Evolutionary conservation across 2,888 invertebrate species (phyloP), one percentile per base, ranked within the genome.

Genomic region (Caenorhabditis doughertyi): DNA sequence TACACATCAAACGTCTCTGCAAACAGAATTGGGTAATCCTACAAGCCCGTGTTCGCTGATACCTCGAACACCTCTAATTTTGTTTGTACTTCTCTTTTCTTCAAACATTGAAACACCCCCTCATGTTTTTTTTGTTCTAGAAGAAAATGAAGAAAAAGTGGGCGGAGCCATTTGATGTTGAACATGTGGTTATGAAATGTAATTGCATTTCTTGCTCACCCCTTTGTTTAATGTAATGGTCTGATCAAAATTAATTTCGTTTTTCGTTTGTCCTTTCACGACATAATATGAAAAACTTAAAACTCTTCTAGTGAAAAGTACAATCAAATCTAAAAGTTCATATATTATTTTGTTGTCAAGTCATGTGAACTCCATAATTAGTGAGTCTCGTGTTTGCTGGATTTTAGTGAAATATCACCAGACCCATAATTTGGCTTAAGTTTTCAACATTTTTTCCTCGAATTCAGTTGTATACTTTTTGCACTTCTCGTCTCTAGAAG

Each of bases 1-100:
- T 76, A 68, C 68, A 68, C 76, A 68, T 60, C 53, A 77, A 68
- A 62, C 68, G 32, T 49, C 35, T 39, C 23, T 55, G 65, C 53
- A 68, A 65, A 65, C 21, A n/a, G 3, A 65, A 39, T 49, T 51
- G 65, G 67, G 67, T 58, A 60, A 67, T 76, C 68, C 64, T 39
- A 18, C 9, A 32, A 39, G 18, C 55, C 53, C 76, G 60, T 77
- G 77, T 77, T 77, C 68, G 39, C 58, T 67, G 77, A 77, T 62
- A 60, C 39, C 42, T 25, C 76, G 77, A 77, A 77, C 77, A 70
- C 62, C 62, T 68, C 32, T 32, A 39, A 76, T 68, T 76, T 60
- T 67, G 67, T 76, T 68, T 77, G 51, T 42, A 55, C 68, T 58
- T 53, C 64, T 51, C n/a, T n/a, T n/a, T n/a, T n/a, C n/a, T n/a